Conservation (phyloP, 2,113 vertebrate species). For the Corapipo altera region DNA sequence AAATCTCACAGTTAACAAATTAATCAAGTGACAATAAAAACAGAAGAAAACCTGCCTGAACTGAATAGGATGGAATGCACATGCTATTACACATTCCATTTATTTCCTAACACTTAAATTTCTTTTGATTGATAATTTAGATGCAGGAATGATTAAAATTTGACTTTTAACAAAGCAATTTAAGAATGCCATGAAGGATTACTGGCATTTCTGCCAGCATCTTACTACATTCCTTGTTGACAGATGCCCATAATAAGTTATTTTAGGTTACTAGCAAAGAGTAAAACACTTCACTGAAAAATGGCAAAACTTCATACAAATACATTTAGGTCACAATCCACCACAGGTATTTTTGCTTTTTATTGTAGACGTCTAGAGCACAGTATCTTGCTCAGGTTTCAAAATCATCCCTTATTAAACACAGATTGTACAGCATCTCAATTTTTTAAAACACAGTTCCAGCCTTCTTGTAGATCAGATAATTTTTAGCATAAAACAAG, state of each 20-base stretch:
- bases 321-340: neutral
- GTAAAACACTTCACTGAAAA: neutral
- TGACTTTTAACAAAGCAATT: neutral
- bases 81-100: neutral
- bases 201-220: neutral
- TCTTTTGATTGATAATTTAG: neutral
- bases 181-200: neutral
- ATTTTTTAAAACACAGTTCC: neutral
- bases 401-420: neutral
- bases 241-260: neutral
- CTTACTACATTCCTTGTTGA: neutral
- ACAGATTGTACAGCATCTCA: neutral
- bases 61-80: neutral
- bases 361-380: neutral
- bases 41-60: neutral
- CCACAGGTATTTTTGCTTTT: neutral
- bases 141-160: neutral
- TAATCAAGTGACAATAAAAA: neutral
- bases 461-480: neutral
- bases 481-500: neutral
- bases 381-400: neutral
- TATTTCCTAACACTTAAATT: neutral
- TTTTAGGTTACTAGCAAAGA: neutral
- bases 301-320: neutral
- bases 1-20: neutral